Evolutionary conservation across 2,888 invertebrate genomes (phyloP).

Genomic region (Drosophila ezoana): DNA sequence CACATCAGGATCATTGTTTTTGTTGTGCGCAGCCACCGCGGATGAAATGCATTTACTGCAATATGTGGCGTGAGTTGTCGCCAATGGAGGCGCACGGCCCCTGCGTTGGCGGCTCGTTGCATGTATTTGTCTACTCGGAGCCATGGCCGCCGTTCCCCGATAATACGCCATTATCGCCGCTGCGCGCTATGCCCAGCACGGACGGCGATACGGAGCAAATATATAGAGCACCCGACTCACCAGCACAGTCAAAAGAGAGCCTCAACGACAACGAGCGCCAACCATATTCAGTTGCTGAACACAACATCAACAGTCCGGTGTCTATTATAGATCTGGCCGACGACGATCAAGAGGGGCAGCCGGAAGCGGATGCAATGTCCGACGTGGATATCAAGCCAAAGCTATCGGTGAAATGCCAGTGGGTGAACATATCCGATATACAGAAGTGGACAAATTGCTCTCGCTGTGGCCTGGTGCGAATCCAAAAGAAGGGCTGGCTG

Average conservation of each 20-base stretch:
- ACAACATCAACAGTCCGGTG: background rate
- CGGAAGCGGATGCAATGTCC: background rate
- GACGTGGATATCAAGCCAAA: constrained; percentile 17
- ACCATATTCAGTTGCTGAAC: fast-evolving
- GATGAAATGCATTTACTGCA: constrained; percentile 45
- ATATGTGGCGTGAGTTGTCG: constrained; percentile 14
- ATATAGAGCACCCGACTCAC: background rate
- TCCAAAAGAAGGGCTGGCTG: constrained; percentile 26
- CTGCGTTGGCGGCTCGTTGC: constrained; percentile 9
- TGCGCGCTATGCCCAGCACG: background rate
- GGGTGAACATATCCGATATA: constrained; percentile 32
- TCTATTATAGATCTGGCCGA: background rate
- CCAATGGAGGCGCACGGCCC: constrained; percentile 10
- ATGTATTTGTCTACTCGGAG: constrained; percentile 32
- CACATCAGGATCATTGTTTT: constrained; percentile 34
- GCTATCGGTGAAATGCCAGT: background rate
- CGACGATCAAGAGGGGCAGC: background rate
- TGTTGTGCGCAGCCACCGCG: constrained; percentile 44
- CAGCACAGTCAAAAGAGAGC: background rate
- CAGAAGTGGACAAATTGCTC: constrained; percentile 25
- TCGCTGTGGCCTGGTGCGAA: constrained; percentile 28
- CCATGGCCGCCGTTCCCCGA: constrained; percentile 53
- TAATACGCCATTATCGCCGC: background rate
- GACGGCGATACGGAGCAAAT: background rate
- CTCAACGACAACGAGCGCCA: background rate